Evolutionary conservation across 2,797 vertebrate species (phyloP).

Genomic region (Propithecus perrieri): DNA sequence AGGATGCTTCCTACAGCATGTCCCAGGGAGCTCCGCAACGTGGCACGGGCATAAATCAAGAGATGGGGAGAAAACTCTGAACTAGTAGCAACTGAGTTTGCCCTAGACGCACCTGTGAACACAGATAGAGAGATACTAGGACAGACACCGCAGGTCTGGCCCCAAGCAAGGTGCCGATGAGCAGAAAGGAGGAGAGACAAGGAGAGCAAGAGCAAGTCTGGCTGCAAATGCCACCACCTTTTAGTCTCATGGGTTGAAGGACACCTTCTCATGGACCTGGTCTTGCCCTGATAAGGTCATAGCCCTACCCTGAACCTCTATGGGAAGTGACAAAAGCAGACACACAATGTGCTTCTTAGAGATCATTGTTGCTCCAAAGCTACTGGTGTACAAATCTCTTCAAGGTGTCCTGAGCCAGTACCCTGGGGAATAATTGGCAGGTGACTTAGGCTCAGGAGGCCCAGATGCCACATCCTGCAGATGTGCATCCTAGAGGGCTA

Average conservation of each 20-base stretch:
- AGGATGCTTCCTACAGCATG: neutral
- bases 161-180: neutral
- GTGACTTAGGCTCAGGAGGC: constrained; percentile 12
- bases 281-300: neutral
- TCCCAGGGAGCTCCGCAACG: neutral
- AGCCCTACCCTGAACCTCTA: neutral
- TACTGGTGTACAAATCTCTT: neutral
- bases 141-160: neutral
- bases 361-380: neutral
- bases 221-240: neutral
- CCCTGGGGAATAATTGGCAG: neutral
- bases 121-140: neutral
- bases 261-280: neutral
- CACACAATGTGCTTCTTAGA: neutral
- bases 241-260: neutral
- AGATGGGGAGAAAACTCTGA: neutral
- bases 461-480: neutral
- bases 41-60: neutral
- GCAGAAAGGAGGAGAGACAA: neutral
- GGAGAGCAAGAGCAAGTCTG: neutral
- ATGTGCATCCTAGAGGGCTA: neutral
- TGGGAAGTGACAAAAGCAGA: neutral
- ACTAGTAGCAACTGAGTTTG: neutral
- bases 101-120: neutral
- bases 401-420: neutral